Conservation (phyloP, 2,888 invertebrate genomes). For the Drosophila neotestacea region DNA sequence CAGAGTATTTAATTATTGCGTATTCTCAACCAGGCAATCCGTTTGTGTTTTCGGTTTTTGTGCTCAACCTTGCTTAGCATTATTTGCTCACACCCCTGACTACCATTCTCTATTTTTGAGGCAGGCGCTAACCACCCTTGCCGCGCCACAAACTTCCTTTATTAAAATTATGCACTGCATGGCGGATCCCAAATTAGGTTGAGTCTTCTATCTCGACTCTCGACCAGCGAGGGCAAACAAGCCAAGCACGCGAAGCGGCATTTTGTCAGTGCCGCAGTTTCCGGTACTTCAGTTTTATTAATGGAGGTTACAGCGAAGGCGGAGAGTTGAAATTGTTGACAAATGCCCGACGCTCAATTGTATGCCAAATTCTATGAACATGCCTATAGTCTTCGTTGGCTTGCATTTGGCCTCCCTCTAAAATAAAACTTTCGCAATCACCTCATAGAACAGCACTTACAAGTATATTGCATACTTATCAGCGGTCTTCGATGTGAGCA, state of each 20-base stretch:
- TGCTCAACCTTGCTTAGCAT: conserved; percentile 64
- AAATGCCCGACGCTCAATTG: conserved; percentile 62
- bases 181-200: conserved; percentile 59
- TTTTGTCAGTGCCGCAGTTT: conserved; percentile 63
- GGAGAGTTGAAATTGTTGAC: conserved; percentile 41
- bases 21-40: background rate
- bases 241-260: conserved; percentile 54
- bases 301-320: background rate
- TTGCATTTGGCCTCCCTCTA: conserved; percentile 26
- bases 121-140: conserved; percentile 11
- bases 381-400: conserved; percentile 32
- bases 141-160: conserved; percentile 58
- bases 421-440: conserved; percentile 24
- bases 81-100: conserved; percentile 54
- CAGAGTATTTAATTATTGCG: conserved; percentile 22
- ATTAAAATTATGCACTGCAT: conserved; percentile 68
- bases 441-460: conserved; percentile 28
- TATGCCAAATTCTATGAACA: conserved; percentile 29
- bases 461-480: conserved; percentile 32
- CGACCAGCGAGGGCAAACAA: conserved; percentile 32
- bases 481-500: conserved; percentile 27
- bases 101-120: conserved; percentile 16
- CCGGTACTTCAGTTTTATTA: conserved; percentile 47
- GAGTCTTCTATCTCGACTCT: conserved; percentile 32
- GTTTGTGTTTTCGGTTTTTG: conserved; percentile 60